phyloP scores from a whole-genome alignment of 2,797 vertebrate genomes.

The Podarcis lilfordi region DNA sequence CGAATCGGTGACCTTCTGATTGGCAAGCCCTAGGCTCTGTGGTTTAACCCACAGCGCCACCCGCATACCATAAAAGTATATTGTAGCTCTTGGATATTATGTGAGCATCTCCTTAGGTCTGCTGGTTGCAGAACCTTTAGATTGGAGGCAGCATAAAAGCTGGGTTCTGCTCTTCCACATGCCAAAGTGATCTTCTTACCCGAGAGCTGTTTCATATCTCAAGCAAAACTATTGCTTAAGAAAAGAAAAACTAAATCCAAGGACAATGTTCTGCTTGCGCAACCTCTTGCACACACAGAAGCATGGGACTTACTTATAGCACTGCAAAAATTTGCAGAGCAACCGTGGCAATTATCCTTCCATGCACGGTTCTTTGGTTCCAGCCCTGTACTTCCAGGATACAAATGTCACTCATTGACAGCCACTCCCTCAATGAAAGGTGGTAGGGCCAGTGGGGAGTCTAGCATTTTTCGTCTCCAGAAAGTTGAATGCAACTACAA shows the following conservation, averaged over 20 bases:
- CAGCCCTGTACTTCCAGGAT: not conserved
- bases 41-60: no score
- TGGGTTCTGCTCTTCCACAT: not conserved
- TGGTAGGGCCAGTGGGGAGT: no score
- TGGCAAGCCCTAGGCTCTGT: no score
- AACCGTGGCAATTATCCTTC: not conserved
- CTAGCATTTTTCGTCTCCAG: no score
- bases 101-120: not conserved
- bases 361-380: not conserved
- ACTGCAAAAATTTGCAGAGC: not conserved
- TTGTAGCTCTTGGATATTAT: not conserved
- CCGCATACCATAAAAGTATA: not conserved
- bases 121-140: not conserved
- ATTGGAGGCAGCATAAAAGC: not conserved
- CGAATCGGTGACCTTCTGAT: no score
- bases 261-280: not conserved
- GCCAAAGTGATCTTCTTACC: not conserved
- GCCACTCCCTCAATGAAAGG: no score
- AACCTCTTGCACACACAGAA: not conserved
- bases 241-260: not conserved
- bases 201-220: not conserved
- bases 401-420: no score
- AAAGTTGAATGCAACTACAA: no score
- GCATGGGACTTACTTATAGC: not conserved
- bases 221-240: not conserved